Base-by-base conservation (phyloP, 2,797 vertebrate genomes). In the Champsocephalus gunnari region DNA sequence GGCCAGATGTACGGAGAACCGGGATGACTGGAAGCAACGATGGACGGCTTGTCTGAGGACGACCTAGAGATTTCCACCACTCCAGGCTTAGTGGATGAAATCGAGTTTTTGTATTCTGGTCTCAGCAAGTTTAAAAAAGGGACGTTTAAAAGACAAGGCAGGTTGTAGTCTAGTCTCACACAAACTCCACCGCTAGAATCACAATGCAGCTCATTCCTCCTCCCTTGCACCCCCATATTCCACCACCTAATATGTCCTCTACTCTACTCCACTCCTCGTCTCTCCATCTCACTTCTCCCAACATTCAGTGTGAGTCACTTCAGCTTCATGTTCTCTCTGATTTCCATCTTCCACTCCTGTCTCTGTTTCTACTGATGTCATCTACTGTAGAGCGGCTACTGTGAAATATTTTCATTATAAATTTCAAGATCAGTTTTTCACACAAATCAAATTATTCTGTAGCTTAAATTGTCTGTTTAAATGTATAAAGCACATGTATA, bases 261-360 rank as follows among this genome's bases (percentile, higher is more conserved):
- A 69, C 56, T 61, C 49, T 57, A 66, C 45, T 54, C 28, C 66
- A 66, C 45, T 54, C 28, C 66, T 83, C 69, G 78, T 69, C 76
- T 68, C 80, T 70, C 56, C 61, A 73, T 66, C 63, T 81, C 85
- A 75, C 69, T 75, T 82, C 78, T 75, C 65, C n/a, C 45, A 81
- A 58, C 49, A 68, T 68, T 73, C 62, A n/a, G 71, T 70, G 68
- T 80, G 75, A 88, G 62, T 85, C 81, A 81, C 77, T 63, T 74
- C 66, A 70, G 82, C 65, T 45, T 9, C 64, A 74, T 9, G 14
- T 14, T 54, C 50, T 13, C 56, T 58, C 55, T 34, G 56, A 16
- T 59, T 43, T 71, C 51, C 48, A 28, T n/a, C 21, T 47, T 56
- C 57, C 73, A 66, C 28, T 58, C 28, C 48, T 24, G 13, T 67